A percentile compares a stretch with the other conserved stretches of the same genome.
Conservation (phyloP, 2,888 invertebrate genomes). For the Pandemis heparana region DNA sequence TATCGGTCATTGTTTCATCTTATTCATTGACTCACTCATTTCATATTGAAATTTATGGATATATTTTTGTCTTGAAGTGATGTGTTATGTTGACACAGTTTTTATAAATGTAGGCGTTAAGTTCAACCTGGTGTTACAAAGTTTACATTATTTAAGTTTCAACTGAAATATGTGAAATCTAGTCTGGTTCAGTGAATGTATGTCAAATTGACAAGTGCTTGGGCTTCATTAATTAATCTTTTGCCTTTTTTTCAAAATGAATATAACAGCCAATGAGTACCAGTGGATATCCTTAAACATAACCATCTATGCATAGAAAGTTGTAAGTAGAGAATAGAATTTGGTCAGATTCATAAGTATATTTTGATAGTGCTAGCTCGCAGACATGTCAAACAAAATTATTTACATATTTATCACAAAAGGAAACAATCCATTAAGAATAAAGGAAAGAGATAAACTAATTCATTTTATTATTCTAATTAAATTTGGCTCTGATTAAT, state of each 20-base stretch:
- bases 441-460: neutral
- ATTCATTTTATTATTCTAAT: neutral
- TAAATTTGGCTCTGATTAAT: slow-evolving; percentile 1
- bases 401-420: neutral
- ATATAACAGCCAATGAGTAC: slow-evolving; percentile 50
- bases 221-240: slow-evolving; percentile 47
- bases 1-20: slow-evolving; percentile 52
- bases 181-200: slow-evolving; percentile 63
- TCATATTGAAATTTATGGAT: slow-evolving; percentile 20
- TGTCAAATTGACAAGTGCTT: slow-evolving; percentile 70
- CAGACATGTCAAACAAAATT: slow-evolving; percentile 3
- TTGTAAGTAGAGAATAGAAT: slow-evolving; percentile 64
- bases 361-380: neutral
- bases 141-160: slow-evolving; percentile 5
- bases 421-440: neutral
- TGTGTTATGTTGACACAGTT: slow-evolving; percentile 5
- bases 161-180: slow-evolving; percentile 57
- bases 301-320: slow-evolving; percentile 74
- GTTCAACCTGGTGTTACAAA: slow-evolving; percentile 16
- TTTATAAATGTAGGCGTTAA: neutral
- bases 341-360: neutral
- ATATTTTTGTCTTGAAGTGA: slow-evolving; percentile 4
- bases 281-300: slow-evolving; percentile 54
- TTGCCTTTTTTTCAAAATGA: slow-evolving; percentile 57
- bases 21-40: slow-evolving; percentile 45